A percentile compares a stretch with the other conserved stretches of the same genome.
These are phyloP conservation scores for Ectemnius cavifrons DNA, from an alignment of 2,888 invertebrate genomes.

Conservation along the genomic window DNA sequence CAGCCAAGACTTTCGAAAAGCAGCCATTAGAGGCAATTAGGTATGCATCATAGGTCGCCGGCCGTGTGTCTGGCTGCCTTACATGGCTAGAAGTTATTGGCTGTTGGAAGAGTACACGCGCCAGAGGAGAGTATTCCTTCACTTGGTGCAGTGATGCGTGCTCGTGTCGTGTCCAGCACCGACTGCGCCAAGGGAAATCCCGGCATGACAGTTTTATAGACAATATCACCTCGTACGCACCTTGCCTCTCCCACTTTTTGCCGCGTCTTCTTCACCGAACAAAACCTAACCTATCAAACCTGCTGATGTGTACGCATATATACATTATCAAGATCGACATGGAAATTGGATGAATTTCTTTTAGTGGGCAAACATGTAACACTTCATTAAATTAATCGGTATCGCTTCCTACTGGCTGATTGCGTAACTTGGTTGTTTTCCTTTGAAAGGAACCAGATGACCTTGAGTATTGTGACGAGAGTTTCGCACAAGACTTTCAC, in stretches of 20 bases:
- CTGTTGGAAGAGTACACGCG: constrained; percentile 55
- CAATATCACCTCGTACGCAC: constrained; percentile 8
- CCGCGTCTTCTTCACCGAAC: neutral
- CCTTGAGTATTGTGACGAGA: constrained; percentile 46
- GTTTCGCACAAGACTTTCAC: constrained; percentile 51
- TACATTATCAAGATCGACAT: too few relatives aligned
- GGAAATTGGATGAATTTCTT: too few relatives aligned
- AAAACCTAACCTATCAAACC: neutral
- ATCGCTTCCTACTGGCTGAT: constrained; percentile 4
- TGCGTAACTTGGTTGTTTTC: constrained; percentile 32
- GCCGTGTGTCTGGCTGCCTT: constrained; percentile 55
- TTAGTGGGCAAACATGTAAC: too few relatives aligned
- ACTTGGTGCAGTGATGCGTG: neutral
- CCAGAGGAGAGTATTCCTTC: constrained; percentile 18
- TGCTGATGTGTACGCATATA: neutral
- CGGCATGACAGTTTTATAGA: constrained; percentile 37
- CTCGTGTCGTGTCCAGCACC: neutral
- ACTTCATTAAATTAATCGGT: neutral
- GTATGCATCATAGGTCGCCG: constrained; percentile 67
- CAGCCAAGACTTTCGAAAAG: constrained; percentile 65
- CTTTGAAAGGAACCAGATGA: constrained; percentile 38
- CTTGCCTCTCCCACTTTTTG: constrained; percentile 3
- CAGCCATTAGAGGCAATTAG: constrained; percentile 69
- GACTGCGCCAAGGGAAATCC: constrained; percentile 1
- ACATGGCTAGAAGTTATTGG: constrained; percentile 63